These are phyloP conservation scores for Drosophila kepulauana DNA, from an alignment of 1,140 invertebrate genomes.

Conservation along the genomic window DNA sequence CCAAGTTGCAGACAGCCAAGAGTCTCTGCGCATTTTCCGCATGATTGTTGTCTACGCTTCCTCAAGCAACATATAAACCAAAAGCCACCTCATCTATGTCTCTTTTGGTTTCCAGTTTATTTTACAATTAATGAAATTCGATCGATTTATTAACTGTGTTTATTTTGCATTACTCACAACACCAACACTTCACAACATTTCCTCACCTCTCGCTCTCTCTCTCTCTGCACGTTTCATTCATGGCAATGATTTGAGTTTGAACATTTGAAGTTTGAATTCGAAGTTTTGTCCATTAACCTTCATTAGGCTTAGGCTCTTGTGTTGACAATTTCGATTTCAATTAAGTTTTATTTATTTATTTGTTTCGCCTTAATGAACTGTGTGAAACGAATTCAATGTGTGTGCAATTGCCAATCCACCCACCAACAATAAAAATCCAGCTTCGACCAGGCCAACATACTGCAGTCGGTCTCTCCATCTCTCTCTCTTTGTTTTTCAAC, in stretches of 20 bases:
- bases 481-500: not conserved
- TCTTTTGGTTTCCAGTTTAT: conserved; percentile 61
- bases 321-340: conserved; percentile 73
- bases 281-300: conserved; percentile 75
- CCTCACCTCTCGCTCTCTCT: too few species aligned
- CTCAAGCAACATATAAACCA: conserved; percentile 48
- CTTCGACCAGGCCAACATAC: conserved; percentile 25
- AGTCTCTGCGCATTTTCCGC: conserved; percentile 71
- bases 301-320: conserved; percentile 66
- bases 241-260: conserved; percentile 20
- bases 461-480: conserved; percentile 36
- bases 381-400: conserved; percentile 68
- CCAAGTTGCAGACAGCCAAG: conserved; percentile 34
- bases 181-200: conserved; percentile 1
- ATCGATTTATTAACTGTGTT: conserved; percentile 82
- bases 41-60: conserved; percentile 69
- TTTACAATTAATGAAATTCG: conserved; percentile 84
- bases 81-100: conserved; percentile 30
- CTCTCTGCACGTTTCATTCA: not conserved
- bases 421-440: conserved; percentile 32
- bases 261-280: conserved; percentile 24
- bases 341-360: conserved; percentile 79
- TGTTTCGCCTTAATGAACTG: conserved; percentile 76
- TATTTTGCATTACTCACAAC: conserved; percentile 58
- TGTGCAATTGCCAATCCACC: conserved; percentile 57